Conservation (phyloP, 2,888 invertebrate species). For the Bombylius major region DNA sequence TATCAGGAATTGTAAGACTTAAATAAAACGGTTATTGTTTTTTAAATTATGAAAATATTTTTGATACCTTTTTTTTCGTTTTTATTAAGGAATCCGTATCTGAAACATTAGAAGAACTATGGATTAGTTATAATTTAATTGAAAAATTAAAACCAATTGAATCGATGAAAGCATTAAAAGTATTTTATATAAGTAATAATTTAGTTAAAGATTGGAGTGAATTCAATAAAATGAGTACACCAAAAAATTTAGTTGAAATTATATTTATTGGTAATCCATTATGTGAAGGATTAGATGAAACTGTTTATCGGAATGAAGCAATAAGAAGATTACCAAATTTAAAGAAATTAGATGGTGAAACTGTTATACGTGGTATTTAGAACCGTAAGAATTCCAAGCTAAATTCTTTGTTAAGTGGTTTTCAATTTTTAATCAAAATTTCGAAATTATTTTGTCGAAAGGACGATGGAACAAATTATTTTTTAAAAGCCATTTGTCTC, state of each 20-base stretch:
- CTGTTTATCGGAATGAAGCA: slow-evolving; percentile 58
- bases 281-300: slow-evolving; percentile 56
- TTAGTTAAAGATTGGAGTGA: slow-evolving; percentile 82
- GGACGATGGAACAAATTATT: too few relatives aligned
- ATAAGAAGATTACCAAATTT: slow-evolving; percentile 58
- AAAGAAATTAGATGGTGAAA: slow-evolving; percentile 70
- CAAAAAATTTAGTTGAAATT: slow-evolving; percentile 61
- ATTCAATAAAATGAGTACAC: slow-evolving; percentile 65
- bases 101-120: slow-evolving; percentile 80
- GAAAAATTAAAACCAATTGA: slow-evolving; percentile 85
- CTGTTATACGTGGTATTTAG: slow-evolving; percentile 44
- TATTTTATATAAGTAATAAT: slow-evolving; percentile 74
- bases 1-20: slow-evolving; percentile 61
- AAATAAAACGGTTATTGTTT: not conserved
- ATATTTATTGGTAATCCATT: slow-evolving; percentile 72
- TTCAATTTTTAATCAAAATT: too few relatives aligned
- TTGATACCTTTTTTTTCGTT: not conserved
- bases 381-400: not conserved
- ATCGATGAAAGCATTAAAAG: slow-evolving; percentile 65
- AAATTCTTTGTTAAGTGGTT: too few relatives aligned
- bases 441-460: too few relatives aligned
- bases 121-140: slow-evolving; percentile 88
- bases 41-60: not conserved
- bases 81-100: slow-evolving; percentile 58
- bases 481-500: too few relatives aligned